Conservation (phyloP, 2,797 vertebrate genomes). For the Sebastolobus alascanus region DNA sequence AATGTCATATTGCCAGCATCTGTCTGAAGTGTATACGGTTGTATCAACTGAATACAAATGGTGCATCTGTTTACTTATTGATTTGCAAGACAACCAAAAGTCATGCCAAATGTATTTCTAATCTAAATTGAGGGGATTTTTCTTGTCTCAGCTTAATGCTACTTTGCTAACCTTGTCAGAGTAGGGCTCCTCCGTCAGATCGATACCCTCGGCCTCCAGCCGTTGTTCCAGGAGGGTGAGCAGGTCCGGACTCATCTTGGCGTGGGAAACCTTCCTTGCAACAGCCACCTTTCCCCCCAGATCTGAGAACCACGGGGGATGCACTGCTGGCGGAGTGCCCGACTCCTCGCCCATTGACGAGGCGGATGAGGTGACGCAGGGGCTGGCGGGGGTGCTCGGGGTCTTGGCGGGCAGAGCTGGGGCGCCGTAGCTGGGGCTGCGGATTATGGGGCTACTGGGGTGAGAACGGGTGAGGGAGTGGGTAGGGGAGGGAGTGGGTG, state of each 20-base stretch:
- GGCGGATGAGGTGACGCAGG: slow-evolving; percentile 69
- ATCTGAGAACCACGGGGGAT: slow-evolving; percentile 91
- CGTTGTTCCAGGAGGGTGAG: slow-evolving; percentile 91
- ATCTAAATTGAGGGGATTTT: not conserved
- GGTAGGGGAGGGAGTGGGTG: slow-evolving; percentile 74
- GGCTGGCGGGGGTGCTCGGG: slow-evolving; percentile 77
- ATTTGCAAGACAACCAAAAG: not conserved
- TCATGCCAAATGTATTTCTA: not conserved
- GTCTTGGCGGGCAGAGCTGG: slow-evolving; percentile 79
- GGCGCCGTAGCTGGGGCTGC: slow-evolving; percentile 61
- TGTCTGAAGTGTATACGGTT: not conserved
- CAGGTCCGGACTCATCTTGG: slow-evolving; percentile 89
- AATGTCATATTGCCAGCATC: not conserved
- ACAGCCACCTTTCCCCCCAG: slow-evolving; percentile 88
- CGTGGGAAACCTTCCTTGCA: slow-evolving; percentile 87
- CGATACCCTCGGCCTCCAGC: slow-evolving; percentile 91
- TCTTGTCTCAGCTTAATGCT: not conserved
- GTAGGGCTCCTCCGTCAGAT: slow-evolving; percentile 97
- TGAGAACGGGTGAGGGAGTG: slow-evolving; percentile 76
- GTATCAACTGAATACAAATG: not conserved
- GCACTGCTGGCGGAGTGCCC: slow-evolving; percentile 75
- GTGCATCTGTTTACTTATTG: not conserved
- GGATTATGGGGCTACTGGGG: slow-evolving; percentile 74
- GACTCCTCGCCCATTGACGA: slow-evolving; percentile 83
- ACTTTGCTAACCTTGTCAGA: slow-evolving; percentile 92